A percentile compares a stretch with the other conserved stretches of the same genome.
Evolutionary conservation across 2,113 vertebrate genomes (phyloP).

Genomic region (Bucco capensis): DNA sequence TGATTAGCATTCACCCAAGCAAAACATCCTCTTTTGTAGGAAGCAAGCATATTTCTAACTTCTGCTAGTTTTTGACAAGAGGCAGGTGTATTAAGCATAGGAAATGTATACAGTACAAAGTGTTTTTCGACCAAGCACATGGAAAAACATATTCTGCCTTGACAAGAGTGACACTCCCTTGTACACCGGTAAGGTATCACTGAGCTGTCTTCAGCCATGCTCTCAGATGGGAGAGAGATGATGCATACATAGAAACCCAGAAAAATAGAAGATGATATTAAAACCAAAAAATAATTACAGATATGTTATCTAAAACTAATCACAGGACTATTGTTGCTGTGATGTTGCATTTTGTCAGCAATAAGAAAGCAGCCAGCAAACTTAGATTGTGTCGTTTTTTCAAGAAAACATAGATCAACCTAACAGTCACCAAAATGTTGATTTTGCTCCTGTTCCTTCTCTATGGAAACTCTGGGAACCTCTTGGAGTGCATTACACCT

Average conservation of each 20-base stretch:
- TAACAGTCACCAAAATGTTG: neutral
- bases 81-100: neutral
- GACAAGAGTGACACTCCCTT: neutral
- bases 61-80: constrained; percentile 5
- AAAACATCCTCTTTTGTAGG: neutral
- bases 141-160: constrained; percentile 5
- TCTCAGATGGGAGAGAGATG: neutral
- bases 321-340: neutral
- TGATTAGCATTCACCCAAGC: constrained; percentile 34
- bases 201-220: neutral
- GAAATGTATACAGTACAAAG: neutral
- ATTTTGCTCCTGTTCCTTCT: neutral
- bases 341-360: neutral
- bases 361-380: neutral
- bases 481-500: neutral
- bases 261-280: neutral
- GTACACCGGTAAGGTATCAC: neutral
- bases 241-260: neutral
- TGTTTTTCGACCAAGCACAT: neutral
- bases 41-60: neutral
- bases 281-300: neutral
- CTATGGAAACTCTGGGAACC: neutral
- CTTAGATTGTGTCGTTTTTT: neutral
- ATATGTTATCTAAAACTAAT: neutral
- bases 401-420: neutral